phyloP scores from a whole-genome alignment of 37 sponge, comb jelly and placozoan species.

The Eunapius fragilis region DNA sequence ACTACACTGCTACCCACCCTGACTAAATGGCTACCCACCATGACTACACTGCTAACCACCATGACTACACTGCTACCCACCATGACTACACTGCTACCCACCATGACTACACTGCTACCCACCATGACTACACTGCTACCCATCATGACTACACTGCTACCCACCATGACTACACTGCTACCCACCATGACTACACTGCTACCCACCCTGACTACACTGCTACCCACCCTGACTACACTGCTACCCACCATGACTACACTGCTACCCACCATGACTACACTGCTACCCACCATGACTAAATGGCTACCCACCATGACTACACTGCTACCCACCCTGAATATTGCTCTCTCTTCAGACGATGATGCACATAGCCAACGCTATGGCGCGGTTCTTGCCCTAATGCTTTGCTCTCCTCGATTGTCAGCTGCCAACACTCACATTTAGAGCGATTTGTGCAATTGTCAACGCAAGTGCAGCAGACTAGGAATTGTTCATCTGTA shows the following conservation, averaged over 20 bases:
- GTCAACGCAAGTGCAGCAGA: slow-evolving; percentile 73
- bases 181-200: too few species aligned
- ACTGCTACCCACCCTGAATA: slow-evolving; percentile 36
- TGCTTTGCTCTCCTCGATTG: slow-evolving; percentile 47
- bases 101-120: too few species aligned
- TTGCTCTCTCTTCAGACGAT: slow-evolving; percentile 40
- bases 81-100: too few species aligned
- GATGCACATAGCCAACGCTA: slow-evolving; percentile 47
- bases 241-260: background rate
- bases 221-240: too few species aligned
- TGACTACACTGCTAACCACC: too few species aligned
- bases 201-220: too few species aligned
- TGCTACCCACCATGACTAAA: background rate
- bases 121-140: too few species aligned
- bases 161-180: too few species aligned
- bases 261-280: background rate
- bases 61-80: too few species aligned
- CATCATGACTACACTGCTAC: too few species aligned
- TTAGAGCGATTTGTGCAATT: slow-evolving; percentile 46
- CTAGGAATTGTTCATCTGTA: slow-evolving; percentile 52
- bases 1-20: too few species aligned
- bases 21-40: too few species aligned
- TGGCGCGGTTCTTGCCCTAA: background rate
- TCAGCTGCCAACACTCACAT: slow-evolving; percentile 75
- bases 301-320: background rate